Evolutionary conservation across 2,797 vertebrate genomes (phyloP).

Genomic region (Coregonus suidteri): DNA sequence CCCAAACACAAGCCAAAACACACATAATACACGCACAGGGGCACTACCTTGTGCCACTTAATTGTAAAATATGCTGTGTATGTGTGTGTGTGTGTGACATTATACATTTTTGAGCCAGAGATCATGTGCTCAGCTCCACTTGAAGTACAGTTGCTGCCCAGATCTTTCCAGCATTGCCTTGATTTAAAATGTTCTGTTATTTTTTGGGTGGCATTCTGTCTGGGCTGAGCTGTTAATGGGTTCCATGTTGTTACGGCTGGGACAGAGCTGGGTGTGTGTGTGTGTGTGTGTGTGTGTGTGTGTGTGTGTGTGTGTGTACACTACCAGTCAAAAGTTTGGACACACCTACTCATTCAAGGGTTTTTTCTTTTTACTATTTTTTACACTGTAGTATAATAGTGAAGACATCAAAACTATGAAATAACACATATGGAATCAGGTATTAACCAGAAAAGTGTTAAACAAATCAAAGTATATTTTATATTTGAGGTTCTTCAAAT

Average conservation of each 20-base stretch:
- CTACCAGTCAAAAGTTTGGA: no score
- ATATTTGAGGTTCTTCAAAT: no score
- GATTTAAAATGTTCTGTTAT: slow-evolving; percentile 46
- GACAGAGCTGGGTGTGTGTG: slow-evolving; percentile 24
- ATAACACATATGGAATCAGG: no score
- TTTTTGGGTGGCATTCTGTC: slow-evolving; percentile 57
- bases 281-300: not conserved
- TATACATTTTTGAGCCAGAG: not conserved
- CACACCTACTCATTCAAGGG: no score
- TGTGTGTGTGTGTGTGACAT: slow-evolving; percentile 2
- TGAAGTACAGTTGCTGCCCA: slow-evolving; percentile 34
- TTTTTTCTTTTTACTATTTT: no score
- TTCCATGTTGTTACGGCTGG: slow-evolving; percentile 56
- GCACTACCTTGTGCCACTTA: not conserved
- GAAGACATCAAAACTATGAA: no score
- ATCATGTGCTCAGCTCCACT: not conserved
- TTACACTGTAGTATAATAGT: no score
- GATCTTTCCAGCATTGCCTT: slow-evolving; percentile 36
- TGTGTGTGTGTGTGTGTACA: slow-evolving; percentile 6
- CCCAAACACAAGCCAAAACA: not conserved
- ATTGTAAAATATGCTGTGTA: not conserved
- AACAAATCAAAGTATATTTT: no score
- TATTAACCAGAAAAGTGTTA: no score
- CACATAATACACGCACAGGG: not conserved
- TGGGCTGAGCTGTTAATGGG: slow-evolving; percentile 59